Conservation (phyloP, 2,888 invertebrate genomes). For the Epinotia bilunana region DNA sequence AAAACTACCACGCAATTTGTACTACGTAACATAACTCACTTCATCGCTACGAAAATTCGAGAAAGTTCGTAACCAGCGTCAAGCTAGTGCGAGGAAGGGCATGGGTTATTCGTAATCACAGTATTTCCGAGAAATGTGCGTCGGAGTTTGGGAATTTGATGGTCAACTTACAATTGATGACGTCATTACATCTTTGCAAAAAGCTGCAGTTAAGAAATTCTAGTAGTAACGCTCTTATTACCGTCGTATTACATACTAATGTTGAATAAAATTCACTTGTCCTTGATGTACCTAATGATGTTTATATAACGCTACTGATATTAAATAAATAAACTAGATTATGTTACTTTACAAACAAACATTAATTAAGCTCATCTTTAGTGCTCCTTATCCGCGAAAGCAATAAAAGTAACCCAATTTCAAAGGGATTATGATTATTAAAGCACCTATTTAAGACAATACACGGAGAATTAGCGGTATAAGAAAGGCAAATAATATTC, state of each 20-base stretch:
- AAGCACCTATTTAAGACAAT: constrained; percentile 16
- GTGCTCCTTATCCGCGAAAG: constrained; percentile 15
- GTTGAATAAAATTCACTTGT: neutral
- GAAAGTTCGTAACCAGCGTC: constrained; percentile 10
- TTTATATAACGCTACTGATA: constrained; percentile 9
- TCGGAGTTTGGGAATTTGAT: constrained; percentile 49
- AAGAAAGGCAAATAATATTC: neutral
- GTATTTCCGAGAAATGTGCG: constrained; percentile 49
- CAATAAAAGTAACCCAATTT: constrained; percentile 16
- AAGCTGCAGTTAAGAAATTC: neutral
- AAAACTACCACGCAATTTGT: neutral
- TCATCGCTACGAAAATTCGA: neutral
- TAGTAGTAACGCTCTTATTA: neutral
- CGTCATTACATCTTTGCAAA: constrained; percentile 49
- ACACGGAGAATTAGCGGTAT: neutral
- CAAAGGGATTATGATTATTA: constrained; percentile 8
- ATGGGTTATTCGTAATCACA: constrained; percentile 39
- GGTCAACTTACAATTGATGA: constrained; percentile 50
- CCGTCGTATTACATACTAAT: neutral
- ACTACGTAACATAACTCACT: neutral
- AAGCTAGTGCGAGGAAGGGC: constrained; percentile 23
- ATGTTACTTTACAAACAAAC: constrained; percentile 18
- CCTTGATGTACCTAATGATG: constrained; percentile 11
- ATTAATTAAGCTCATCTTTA: constrained; percentile 9
- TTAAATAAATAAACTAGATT: constrained; percentile 6